Evolutionary conservation across 2,797 vertebrate species (phyloP).

Genomic region (Eupleurogrammus muticus): DNA sequence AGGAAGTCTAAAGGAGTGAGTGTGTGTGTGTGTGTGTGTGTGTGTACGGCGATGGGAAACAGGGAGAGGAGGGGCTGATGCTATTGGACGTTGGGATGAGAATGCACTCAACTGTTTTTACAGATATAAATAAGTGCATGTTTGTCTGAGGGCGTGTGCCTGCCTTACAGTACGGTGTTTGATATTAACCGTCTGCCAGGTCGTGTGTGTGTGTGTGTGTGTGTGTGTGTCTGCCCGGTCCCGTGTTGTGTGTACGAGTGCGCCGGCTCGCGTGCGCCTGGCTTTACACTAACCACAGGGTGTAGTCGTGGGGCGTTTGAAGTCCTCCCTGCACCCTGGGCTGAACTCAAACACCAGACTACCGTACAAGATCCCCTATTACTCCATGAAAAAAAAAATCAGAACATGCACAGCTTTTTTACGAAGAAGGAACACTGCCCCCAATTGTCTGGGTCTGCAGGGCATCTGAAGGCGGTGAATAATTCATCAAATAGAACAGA

Average conservation of each 20-base stretch:
- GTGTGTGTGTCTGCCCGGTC: too few species aligned
- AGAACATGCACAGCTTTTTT: slow-evolving; percentile 37
- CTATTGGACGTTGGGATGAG: slow-evolving; percentile 16
- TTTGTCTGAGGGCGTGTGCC: slow-evolving; percentile 53
- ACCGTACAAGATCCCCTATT: slow-evolving; percentile 54
- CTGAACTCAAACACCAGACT: slow-evolving; percentile 67
- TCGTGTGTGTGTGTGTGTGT: background rate
- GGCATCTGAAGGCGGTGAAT: slow-evolving; percentile 25
- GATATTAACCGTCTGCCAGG: slow-evolving; percentile 47
- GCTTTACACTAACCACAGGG: slow-evolving; percentile 76
- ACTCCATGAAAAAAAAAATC: slow-evolving; percentile 68
- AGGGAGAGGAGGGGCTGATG: slow-evolving; percentile 1
- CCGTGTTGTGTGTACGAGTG: background rate
- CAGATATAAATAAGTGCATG: slow-evolving; percentile 51
- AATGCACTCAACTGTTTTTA: slow-evolving; percentile 54
- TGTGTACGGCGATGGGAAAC: slow-evolving; percentile 8
- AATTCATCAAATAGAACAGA: slow-evolving; percentile 11
- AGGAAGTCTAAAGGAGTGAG: slow-evolving; percentile 40
- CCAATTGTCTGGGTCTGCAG: slow-evolving; percentile 6
- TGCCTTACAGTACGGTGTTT: slow-evolving; percentile 11
- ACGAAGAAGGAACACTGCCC: slow-evolving; percentile 35
- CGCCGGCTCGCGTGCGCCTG: slow-evolving; percentile 50
- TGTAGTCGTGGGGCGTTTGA: slow-evolving; percentile 74
- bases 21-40: slow-evolving; percentile 10
- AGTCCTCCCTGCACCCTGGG: slow-evolving; percentile 57